Percentiles rank a stretch among this genome's conserved stretches.
phyloP scores from a whole-genome alignment of 1,140 invertebrate species.

The Ganaspis sp. region DNA sequence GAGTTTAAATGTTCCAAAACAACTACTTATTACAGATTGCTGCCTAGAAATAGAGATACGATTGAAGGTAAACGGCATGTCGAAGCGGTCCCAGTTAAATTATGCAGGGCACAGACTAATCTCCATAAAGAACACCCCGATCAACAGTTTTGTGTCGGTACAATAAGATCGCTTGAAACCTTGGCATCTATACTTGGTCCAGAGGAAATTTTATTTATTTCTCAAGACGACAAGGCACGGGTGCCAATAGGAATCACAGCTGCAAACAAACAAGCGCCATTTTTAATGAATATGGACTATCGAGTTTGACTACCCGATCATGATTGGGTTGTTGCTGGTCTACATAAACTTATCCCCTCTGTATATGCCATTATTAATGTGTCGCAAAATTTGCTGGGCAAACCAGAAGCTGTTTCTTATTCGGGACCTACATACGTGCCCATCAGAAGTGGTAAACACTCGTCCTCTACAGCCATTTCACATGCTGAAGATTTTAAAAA shows the following conservation, averaged over 20 bases:
- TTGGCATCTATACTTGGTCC: conserved; percentile 50
- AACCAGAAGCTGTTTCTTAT: conserved; percentile 58
- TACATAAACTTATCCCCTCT: conserved; percentile 64
- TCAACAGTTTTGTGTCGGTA: conserved; percentile 15
- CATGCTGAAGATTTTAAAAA: conserved; percentile 64
- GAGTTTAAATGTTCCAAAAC: conserved; percentile 35
- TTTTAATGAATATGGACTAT: conserved; percentile 68
- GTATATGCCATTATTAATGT: conserved; percentile 60
- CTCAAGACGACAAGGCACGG: conserved; percentile 70
- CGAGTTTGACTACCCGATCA: conserved; percentile 69
- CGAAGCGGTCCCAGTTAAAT: conserved; percentile 19
- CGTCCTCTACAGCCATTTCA: conserved; percentile 59
- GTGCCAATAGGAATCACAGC: conserved; percentile 69
- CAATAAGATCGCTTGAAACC: conserved; percentile 9
- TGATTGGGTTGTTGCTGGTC: conserved; percentile 69
- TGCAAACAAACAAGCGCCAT: conserved; percentile 64
- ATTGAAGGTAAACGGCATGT: conserved; percentile 35
- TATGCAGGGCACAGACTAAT: conserved; percentile 14
- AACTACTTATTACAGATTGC: conserved; percentile 31
- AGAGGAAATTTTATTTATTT: conserved; percentile 53
- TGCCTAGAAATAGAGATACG: conserved; percentile 31
- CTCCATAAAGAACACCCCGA: conserved; percentile 21
- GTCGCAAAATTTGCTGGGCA: conserved; percentile 54
- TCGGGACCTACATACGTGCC: conserved; percentile 68
- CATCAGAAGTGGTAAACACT: conserved; percentile 63